Conservation (phyloP, 2,113 vertebrate genomes). For the Nibea albiflora region DNA sequence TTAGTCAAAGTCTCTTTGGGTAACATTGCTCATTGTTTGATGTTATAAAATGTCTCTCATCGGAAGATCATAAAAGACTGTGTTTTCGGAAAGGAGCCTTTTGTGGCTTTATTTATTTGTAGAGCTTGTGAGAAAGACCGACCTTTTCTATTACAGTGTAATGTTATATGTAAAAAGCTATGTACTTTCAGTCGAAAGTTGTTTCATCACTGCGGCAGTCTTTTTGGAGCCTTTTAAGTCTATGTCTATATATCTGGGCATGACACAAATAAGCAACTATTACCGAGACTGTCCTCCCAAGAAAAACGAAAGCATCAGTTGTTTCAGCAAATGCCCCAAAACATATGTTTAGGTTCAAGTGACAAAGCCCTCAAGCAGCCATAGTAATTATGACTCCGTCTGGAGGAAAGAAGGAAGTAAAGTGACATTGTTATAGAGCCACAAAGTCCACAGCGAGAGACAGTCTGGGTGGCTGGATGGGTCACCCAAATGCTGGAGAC, state of each 20-base stretch:
- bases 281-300: not conserved
- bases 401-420: not conserved
- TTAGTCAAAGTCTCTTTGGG: no score
- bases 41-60: not conserved
- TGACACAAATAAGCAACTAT: not conserved
- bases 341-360: slow-evolving; percentile 14
- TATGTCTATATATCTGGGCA: not conserved
- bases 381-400: not conserved
- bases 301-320: slow-evolving; percentile 3
- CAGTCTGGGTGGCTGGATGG: not conserved
- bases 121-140: not conserved
- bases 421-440: not conserved
- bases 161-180: not conserved
- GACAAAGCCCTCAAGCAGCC: not conserved
- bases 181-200: not conserved
- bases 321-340: slow-evolving; percentile 7
- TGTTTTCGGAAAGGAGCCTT: not conserved
- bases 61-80: not conserved
- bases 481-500: not conserved
- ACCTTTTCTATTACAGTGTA: not conserved
- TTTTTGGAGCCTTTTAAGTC: not conserved
- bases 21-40: no score
- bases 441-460: not conserved
- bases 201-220: not conserved
- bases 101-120: not conserved